phyloP scores from a whole-genome alignment of 2,888 invertebrate genomes.

The Branchinecta sandiegonensis region DNA sequence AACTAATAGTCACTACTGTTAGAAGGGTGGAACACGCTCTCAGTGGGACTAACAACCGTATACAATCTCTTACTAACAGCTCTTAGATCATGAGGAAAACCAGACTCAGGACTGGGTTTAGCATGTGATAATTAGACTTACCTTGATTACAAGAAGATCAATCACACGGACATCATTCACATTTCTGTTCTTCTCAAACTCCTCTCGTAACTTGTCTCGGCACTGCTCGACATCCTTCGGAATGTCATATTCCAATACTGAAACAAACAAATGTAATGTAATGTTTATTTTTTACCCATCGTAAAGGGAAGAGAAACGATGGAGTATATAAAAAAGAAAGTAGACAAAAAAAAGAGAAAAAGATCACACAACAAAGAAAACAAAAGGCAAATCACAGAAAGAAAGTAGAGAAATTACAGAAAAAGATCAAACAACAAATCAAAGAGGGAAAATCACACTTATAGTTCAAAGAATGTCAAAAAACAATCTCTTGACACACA shows the following conservation, averaged over 20 bases:
- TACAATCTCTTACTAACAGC: too few species aligned
- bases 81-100: too few species aligned
- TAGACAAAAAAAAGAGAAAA: not conserved
- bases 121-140: conserved; percentile 34
- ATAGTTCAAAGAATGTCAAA: too few species aligned
- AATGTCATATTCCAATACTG: conserved; percentile 70
- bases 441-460: too few species aligned
- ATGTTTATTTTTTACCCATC: not conserved
- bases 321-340: not conserved
- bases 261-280: conserved; percentile 31
- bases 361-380: not conserved
- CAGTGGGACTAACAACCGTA: too few species aligned
- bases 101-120: too few species aligned
- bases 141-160: conserved; percentile 83
- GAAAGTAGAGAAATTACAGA: too few species aligned
- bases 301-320: not conserved
- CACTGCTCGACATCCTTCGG: conserved; percentile 56
- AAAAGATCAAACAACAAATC: too few species aligned
- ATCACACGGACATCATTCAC: conserved; percentile 73
- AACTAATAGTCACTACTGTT: too few species aligned
- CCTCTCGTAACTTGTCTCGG: conserved; percentile 54
- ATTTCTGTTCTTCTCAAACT: conserved; percentile 58
- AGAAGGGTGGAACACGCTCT: too few species aligned
- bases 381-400: too few species aligned
- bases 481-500: too few species aligned